Conservation (phyloP, 2,797 vertebrate species). For the Poeciliopsis turneri region DNA sequence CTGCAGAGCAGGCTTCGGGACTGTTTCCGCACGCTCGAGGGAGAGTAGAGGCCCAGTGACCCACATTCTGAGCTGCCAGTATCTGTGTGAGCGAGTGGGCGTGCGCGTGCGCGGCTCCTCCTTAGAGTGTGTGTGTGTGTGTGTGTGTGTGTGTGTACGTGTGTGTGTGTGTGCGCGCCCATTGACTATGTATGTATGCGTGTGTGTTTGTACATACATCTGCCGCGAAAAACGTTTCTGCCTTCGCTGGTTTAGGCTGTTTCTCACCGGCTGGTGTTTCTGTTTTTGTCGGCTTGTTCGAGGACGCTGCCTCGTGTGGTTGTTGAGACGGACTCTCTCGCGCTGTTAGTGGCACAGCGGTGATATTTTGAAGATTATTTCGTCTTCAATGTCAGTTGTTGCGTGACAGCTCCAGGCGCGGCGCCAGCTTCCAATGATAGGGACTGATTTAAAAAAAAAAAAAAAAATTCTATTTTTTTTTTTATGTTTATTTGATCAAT, state of each 20-base stretch:
- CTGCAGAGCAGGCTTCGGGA: constrained; percentile 75
- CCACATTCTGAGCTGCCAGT: constrained; percentile 80
- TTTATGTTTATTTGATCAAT: constrained; percentile 1
- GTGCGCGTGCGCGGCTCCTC: constrained; percentile 55
- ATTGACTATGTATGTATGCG: not conserved
- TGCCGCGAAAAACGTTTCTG: constrained; percentile 77
- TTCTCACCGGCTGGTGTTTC: not conserved
- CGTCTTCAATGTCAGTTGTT: constrained; percentile 72
- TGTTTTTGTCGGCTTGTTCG: constrained; percentile 14
- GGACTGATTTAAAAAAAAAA: not conserved
- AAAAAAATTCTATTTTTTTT: too few relatives aligned
- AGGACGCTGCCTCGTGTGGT: constrained; percentile 22
- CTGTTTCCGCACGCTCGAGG: constrained; percentile 81
- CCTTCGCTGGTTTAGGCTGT: constrained; percentile 49
- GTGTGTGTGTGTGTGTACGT: constrained; percentile 12
- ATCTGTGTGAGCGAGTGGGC: constrained; percentile 66
- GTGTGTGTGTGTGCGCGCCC: constrained; percentile 5
- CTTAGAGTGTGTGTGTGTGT: not conserved
- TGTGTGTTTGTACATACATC: constrained; percentile 61
- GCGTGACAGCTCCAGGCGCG: constrained; percentile 76
- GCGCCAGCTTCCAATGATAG: constrained; percentile 42
- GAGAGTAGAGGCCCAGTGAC: constrained; percentile 84
- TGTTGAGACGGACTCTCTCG: constrained; percentile 19
- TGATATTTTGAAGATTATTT: constrained; percentile 61
- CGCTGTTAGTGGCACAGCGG: constrained; percentile 29